Conservation (phyloP, 2,888 invertebrate genomes). For the Micoletzkya japonica region DNA sequence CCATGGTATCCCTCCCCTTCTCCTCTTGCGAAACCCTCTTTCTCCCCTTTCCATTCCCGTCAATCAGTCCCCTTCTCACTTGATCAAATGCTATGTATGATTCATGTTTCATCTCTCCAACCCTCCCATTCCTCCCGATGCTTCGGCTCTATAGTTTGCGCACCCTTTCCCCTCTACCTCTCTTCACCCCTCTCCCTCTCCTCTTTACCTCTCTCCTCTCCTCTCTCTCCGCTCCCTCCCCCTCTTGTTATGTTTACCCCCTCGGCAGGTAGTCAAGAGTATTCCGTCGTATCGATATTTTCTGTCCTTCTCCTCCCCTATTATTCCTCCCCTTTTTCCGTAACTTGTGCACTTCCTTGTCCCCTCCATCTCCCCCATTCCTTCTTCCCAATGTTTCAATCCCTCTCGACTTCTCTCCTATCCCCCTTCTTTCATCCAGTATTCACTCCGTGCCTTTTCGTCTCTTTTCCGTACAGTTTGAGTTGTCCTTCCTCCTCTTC, state of each 20-base stretch:
- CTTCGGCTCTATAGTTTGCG: too few relatives aligned
- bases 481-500: background rate
- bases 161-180: slow-evolving; percentile 29
- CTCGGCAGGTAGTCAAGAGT: too few relatives aligned
- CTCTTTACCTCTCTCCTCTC: background rate
- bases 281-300: background rate
- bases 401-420: background rate
- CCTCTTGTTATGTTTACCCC: background rate
- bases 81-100: too few relatives aligned
- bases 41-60: too few relatives aligned
- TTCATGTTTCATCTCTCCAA: background rate
- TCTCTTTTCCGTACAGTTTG: background rate
- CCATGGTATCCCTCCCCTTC: background rate
- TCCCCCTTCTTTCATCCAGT: background rate
- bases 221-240: background rate
- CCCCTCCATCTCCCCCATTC: slow-evolving; percentile 2
- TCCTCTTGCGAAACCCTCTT: background rate
- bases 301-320: slow-evolving; percentile 10
- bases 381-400: background rate
- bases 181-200: slow-evolving; percentile 35
- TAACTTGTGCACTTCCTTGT: slow-evolving; percentile 1
- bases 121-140: too few relatives aligned
- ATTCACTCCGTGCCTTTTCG: background rate
- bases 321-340: slow-evolving; percentile 1
- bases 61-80: too few relatives aligned